Evolutionary conservation across 2,113 vertebrate genomes (phyloP), one percentile per base, ranked within the genome.

Genomic region (Microtus oregoni): DNA sequence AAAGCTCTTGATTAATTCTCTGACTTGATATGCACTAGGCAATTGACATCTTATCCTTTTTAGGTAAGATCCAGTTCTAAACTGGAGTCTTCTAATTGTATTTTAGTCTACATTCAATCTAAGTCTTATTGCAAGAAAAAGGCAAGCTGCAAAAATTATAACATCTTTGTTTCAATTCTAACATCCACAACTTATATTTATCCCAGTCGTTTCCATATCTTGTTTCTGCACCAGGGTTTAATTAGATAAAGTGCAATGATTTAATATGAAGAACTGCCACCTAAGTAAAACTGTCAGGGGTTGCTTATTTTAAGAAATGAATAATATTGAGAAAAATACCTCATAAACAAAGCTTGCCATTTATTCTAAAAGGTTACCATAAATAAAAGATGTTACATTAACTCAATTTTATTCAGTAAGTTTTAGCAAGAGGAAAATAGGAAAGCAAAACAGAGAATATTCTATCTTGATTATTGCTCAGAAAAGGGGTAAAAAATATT

Each of bases 391-490:
- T 92, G 35, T 0, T 28, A 68, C 86, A 63, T 22, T 72, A 61
- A 67, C 35, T 70, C 81, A 32, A 17, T 89, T 58, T 86, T 63
- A 41, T 50, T 82, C 61, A 35, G 44, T 47, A 83, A 3, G 20
- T 93, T 83, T 92, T 81, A 77, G 63, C 35, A 89, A 93, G 32
- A 79, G 91, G 75, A 92, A 88, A 86, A 58, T 22, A 65, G 63
- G 3, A 83, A 77, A 76, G 28, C 68, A 87, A 77, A 78, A 1
- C 35, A 30, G 58, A 68, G 30, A 92, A 81, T 83, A 68, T 52
- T 32, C 20, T 89, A 7, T 58, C 2, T 35, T 38, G 22, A 13
- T 26, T 75, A 41, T 47, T 32, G 47, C 58, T 28, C 14, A 65
- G 32, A 72, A 94, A 12, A 38, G 2, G 73, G 24, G 4, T 2